Evolutionary conservation across 1,140 invertebrate genomes (phyloP), one percentile per base, ranked within the genome.

Genomic region (Rhagoletis pomonella): DNA sequence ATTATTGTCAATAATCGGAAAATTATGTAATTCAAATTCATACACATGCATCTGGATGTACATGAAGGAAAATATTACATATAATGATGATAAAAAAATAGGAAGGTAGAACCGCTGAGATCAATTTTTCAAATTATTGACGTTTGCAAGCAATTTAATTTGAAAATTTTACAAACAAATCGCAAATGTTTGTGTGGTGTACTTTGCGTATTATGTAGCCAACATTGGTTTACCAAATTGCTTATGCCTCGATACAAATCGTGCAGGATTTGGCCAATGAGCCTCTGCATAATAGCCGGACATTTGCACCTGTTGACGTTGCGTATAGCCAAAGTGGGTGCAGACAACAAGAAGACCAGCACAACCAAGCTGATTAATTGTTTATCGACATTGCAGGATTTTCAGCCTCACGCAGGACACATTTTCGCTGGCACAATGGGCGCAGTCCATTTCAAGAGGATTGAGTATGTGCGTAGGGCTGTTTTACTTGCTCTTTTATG

Each of bases 381-480:
- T 88, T 87, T 42, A 88, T 90, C 0, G 64, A 89, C 29, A 0
- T 89, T 89, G 0, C 58, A 90, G 90, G n/a, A 89, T 90, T 12
- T 88, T 89, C 73, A 47, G 87, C 4, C 42, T 90, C 3, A 88
- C 86, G 0, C 44, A 81, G 7, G 44, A 87, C 6, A 88, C 88
- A 1, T 86, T 91, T 10, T 90, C 90, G 29, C 29, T 12, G 1
- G 85, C 89, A 0, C 90, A 92, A 44, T 62, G 92, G 3, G 64
- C 88, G 19, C 89, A 91, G 50, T 77, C 90, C 17, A 67, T 89
- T 0, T 87, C 87, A 3, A 91, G 90, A 39, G 90, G 91, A 0
- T 73, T 88, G 12, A 91, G 84, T 44, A 88, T 92, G 0, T 92
- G 91, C 87, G 85, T 91, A n/a, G 88, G 90, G 0, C 86, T 91